Conservation (phyloP, 2,888 invertebrate genomes). For the Sesia bembeciformis region DNA sequence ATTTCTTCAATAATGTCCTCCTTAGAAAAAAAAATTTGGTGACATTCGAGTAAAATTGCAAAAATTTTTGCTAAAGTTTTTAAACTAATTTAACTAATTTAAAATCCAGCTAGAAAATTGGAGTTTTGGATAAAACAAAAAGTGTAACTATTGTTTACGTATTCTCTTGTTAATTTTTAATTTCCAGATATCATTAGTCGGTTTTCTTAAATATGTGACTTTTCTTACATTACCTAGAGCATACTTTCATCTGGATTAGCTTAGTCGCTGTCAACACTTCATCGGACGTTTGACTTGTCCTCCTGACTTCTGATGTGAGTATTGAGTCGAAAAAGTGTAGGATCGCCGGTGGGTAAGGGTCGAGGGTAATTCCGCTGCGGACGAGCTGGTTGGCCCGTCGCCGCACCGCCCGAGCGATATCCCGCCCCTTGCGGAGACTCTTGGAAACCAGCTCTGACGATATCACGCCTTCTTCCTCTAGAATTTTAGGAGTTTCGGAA, state of each 20-base stretch:
- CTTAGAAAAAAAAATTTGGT: too few relatives aligned
- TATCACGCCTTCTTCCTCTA: constrained; percentile 65
- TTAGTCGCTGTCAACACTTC: constrained; percentile 59
- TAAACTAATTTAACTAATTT: not conserved
- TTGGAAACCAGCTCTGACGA: constrained; percentile 71
- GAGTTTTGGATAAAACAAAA: too few relatives aligned
- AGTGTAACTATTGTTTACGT: too few relatives aligned
- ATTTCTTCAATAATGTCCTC: too few relatives aligned
- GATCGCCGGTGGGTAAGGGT: constrained; percentile 42
- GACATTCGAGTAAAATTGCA: not conserved
- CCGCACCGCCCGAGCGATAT: constrained; percentile 40
- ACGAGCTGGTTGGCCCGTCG: constrained; percentile 47
- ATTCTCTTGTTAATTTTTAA: too few relatives aligned
- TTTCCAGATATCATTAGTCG: too few relatives aligned
- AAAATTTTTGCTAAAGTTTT: constrained; percentile 1
- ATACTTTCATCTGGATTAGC: constrained; percentile 52
- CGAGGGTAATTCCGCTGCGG: constrained; percentile 40
- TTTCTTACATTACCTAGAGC: constrained; percentile 29
- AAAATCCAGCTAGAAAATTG: too few relatives aligned
- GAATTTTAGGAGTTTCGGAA: too few relatives aligned
- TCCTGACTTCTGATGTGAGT: constrained; percentile 38
- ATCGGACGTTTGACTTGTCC: constrained; percentile 44
- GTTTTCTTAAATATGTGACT: too few relatives aligned
- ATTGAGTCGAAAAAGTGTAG: constrained; percentile 51
- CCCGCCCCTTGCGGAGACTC: constrained; percentile 46